Base-by-base conservation (phyloP, 2,113 vertebrate species). In the Nematolebias whitei region DNA sequence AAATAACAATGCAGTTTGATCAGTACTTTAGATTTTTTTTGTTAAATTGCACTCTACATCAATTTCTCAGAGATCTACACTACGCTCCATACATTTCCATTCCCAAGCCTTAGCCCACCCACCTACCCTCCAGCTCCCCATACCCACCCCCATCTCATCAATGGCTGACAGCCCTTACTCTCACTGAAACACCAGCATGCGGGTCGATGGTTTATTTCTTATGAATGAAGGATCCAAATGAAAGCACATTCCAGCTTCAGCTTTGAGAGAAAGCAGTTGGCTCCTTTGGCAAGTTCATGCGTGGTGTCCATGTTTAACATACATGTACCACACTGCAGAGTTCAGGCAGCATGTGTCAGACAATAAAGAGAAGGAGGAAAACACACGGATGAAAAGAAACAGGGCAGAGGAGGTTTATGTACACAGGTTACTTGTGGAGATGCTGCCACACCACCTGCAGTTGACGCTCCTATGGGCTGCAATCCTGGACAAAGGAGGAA, bases 141-240 rank as follows among this genome's bases (percentile, higher is more conserved):
- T 48, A 63, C 76, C 70, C 0, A 54, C 70, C 68, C 77, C 45
- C 26, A 75, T 65, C 63, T 68, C 83, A 82, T 80, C 82, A 77
- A 78, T 64, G 82, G 74, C 77, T 86, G 75, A 78, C 71, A 70
- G 75, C 78, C 80, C 72, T 74, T 77, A 82, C 86, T 83, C 81
- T 88, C 71, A 73, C 84, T 84, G 38, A 79, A 80, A 66, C 58
- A 71, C 81, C 85, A 68, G 73, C 76, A 90, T 88, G 85, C 49
- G 68, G 85, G 87, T 83, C 13, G 67, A 87, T 71, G 86, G 78
- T 85, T 86, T 88, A 79, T 84, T 89, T 90, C 83, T 87, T 84
- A 79, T 90, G 89, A 88, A 88, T 89, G 86, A 89, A 83, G 60
- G 64, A 68, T 38, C 74, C 58, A 62, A 83, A 83, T 8, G 86